Evolutionary conservation across 2,797 vertebrate species (phyloP), one percentile per base, ranked within the genome.

Genomic region (Cygnus olor): DNA sequence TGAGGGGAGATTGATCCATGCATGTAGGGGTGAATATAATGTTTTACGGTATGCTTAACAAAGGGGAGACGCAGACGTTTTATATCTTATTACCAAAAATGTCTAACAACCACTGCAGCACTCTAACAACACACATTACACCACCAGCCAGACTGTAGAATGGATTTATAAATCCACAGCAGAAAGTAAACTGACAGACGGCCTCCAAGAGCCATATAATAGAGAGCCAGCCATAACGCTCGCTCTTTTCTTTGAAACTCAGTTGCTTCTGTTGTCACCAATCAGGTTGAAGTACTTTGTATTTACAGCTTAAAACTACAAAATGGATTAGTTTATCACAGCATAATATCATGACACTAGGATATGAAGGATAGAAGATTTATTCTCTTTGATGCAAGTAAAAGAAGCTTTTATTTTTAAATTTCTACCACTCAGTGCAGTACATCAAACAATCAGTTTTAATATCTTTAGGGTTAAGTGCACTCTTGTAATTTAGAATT

Each of bases 391-490:
- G 92, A 97, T 97, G 90, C 97, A 97, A 97, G 96, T 96, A 96
- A 97, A 97, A 95, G 96, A 97, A 97, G 97, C 97, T 97, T 98
- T 98, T 98, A 97, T 98, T 98, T 97, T 98, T 97, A 96, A 98
- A 98, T 97, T 97, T 97, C 96, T 97, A 95, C 93, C 92, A 96
- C 97, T 97, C 96, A 72, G 84, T 96, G 96, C 95, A 97, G 96
- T 97, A 97, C 90, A 96, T 98, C 97, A 98, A 98, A 98, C 97
- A 98, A 98, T 98, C 97, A 97, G 97, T 97, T 98, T 97, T 98
- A 98, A 98, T 98, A 98, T 98, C 97, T 98, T 98, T 98, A 98
- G 97, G 97, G 97, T 95, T 98, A 98, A 97, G 97, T 98, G 97
- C 97, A 97, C 98, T 98, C 98, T 98, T 97, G 97, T 98, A 98